Evolutionary conservation across 2,888 invertebrate genomes (phyloP).

Genomic region (Leucophora obtusa): DNA sequence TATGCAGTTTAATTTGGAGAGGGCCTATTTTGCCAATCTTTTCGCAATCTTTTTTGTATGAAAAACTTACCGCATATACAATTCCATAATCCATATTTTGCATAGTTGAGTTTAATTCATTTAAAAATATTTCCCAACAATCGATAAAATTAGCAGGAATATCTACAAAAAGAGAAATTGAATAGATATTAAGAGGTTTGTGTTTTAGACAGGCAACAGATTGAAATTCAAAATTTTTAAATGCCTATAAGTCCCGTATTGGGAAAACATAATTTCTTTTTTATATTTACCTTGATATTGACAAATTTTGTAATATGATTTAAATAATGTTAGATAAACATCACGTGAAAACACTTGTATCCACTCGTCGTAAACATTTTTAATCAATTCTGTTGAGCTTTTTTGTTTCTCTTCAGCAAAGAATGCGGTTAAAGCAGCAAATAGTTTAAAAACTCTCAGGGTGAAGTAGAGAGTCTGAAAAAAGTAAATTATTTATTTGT

Average conservation of each 20-base stretch:
- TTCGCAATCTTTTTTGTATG: no score
- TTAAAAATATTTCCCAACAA: slow-evolving; percentile 69
- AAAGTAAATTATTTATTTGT: neutral
- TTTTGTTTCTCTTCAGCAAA: slow-evolving; percentile 76
- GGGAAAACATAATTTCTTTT: no score
- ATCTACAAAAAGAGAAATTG: slow-evolving; percentile 27
- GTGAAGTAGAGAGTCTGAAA: slow-evolving; percentile 79
- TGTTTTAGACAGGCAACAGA: no score
- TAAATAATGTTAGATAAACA: slow-evolving; percentile 78
- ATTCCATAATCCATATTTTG: slow-evolving; percentile 72
- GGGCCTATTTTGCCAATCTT: no score
- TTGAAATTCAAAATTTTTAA: no score
- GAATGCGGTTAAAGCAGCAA: slow-evolving; percentile 79
- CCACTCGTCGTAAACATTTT: slow-evolving; percentile 83
- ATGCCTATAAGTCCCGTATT: neutral
- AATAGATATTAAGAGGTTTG: no score
- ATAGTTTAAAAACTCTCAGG: slow-evolving; percentile 80
- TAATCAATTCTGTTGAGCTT: slow-evolving; percentile 75
- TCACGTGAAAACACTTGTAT: slow-evolving; percentile 86
- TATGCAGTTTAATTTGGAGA: no score
- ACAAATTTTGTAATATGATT: slow-evolving; percentile 71
- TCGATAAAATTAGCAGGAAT: slow-evolving; percentile 62
- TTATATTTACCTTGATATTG: slow-evolving; percentile 64
- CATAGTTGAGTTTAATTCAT: slow-evolving; percentile 69
- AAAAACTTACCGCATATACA: slow-evolving; percentile 64